Percentiles rank a stretch among this genome's conserved stretches.
phyloP scores from a whole-genome alignment of 2,888 invertebrate genomes.

The Metacarcinus magister region DNA sequence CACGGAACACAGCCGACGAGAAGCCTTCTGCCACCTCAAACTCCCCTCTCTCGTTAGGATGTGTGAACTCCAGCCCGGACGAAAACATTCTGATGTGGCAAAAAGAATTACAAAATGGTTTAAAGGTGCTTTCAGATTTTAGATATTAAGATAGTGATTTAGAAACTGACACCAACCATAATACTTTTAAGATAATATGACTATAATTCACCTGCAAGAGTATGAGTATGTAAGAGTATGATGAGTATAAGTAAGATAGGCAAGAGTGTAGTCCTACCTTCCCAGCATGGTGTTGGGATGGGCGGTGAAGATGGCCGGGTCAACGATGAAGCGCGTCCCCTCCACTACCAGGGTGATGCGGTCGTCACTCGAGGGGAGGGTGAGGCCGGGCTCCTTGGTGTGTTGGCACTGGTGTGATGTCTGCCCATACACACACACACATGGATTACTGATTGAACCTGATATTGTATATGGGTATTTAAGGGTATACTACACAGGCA shows the following conservation, averaged over 20 bases:
- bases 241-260: too few species aligned
- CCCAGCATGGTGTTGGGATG: constrained; percentile 99
- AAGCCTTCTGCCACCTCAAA: constrained; percentile 99
- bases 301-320: constrained; percentile 95
- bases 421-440: not conserved
- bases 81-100: constrained; percentile 92
- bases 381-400: constrained; percentile 61
- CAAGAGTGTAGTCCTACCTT: constrained; percentile 85
- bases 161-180: not conserved
- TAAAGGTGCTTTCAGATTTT: not conserved
- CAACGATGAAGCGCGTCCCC: constrained; percentile 96
- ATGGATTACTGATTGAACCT: not conserved
- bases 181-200: too few species aligned
- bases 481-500: not conserved
- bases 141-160: not conserved
- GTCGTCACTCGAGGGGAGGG: constrained; percentile 80
- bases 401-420: constrained; percentile 68
- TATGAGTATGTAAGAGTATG: not conserved
- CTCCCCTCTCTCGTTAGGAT: constrained; percentile 98
- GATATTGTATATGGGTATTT: not conserved
- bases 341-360: constrained; percentile 95
- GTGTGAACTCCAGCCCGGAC: constrained; percentile 94
- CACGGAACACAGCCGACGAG: constrained; percentile 96
- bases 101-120: not conserved
- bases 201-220: not conserved